These are phyloP conservation scores for Myrmophylax atrothorax DNA, from an alignment of 2,113 vertebrate species.

Conservation along the genomic window DNA sequence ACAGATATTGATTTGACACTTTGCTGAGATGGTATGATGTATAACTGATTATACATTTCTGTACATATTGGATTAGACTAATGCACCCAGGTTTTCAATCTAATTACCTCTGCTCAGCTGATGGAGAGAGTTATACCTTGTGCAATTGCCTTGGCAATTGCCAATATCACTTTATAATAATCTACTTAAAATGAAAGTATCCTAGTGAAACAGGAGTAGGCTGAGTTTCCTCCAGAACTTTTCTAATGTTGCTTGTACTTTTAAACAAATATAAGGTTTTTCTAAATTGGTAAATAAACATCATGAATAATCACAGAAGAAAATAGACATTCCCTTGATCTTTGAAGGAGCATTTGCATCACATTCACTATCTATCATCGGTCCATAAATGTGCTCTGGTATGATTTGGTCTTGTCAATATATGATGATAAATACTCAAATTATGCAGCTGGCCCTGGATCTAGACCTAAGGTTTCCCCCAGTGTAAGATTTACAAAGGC, in stretches of 20 bases:
- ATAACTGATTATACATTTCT: slow-evolving; percentile 46
- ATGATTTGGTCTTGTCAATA: background rate
- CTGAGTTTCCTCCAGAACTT: background rate
- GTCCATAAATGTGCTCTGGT: background rate
- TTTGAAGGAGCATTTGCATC: background rate
- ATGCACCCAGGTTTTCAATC: slow-evolving; percentile 49
- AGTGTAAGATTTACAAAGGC: background rate
- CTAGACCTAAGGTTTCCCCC: background rate
- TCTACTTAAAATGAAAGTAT: slow-evolving; percentile 38
- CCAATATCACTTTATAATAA: slow-evolving; percentile 34
- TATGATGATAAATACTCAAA: background rate
- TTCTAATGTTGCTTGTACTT: background rate
- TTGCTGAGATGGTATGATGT: slow-evolving; percentile 23
- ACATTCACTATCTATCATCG: background rate
- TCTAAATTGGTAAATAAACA: background rate
- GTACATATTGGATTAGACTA: slow-evolving; percentile 57
- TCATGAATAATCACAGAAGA: background rate
- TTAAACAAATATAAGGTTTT: background rate
- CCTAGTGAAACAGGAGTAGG: background rate
- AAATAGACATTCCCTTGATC: background rate
- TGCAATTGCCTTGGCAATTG: slow-evolving; percentile 26
- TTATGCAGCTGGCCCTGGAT: background rate
- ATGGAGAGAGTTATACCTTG: slow-evolving; percentile 16
- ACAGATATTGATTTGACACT: slow-evolving; percentile 61
- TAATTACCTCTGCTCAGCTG: slow-evolving; percentile 35